Base-by-base conservation (phyloP, 2,888 invertebrate genomes). In the Dryococelus australis region DNA sequence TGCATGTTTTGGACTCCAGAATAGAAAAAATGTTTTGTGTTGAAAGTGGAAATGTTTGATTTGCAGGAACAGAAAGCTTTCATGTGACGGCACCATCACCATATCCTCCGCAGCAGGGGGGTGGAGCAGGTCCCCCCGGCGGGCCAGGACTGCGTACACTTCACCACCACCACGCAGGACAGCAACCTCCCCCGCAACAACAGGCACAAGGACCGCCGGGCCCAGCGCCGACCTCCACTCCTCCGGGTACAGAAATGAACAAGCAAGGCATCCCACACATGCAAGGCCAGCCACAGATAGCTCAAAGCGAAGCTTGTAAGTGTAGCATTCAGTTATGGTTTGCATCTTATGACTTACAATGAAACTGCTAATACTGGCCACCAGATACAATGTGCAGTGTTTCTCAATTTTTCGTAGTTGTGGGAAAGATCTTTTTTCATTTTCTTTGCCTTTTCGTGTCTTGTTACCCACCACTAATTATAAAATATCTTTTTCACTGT, bases 211-310 rank as follows among this genome's bases (percentile, higher is more conserved):
- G 88, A 26, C 88, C 88, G 24, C 86, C 86, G 28, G 88, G 87
- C 27, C 86, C 86, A 43, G 88, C 87, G 24, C 88, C 88, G 6
- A 88, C 89, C 26, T 88, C 89, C 16, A 88, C 89, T 12, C 88
- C 89, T 43, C 89, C 89, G 27, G 88, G 88, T 4, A 81, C 86
- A 16, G 89, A 89, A 35, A 89, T 89, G 89, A 88, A 87, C 65
- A 89, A 89, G 85, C 89, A 89, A 79, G 88, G 88, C 43, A 88
- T 88, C 35, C 88, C 88, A 78, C 89, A 89, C 84, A 84, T 89
- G 88, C 89, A 89, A 51, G 87, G 86, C 28, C 89, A 88, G 78
- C 89, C 86, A 28, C 88, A 87, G 87, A 87, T 89, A 78, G 87
- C 86, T 12, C 89, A 88, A 86, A 88, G 89, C 65, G 65, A 65